Evolutionary conservation across 2,888 invertebrate species (phyloP), one percentile per base, ranked within the genome.

Genomic region (Brachyopa scutellaris): DNA sequence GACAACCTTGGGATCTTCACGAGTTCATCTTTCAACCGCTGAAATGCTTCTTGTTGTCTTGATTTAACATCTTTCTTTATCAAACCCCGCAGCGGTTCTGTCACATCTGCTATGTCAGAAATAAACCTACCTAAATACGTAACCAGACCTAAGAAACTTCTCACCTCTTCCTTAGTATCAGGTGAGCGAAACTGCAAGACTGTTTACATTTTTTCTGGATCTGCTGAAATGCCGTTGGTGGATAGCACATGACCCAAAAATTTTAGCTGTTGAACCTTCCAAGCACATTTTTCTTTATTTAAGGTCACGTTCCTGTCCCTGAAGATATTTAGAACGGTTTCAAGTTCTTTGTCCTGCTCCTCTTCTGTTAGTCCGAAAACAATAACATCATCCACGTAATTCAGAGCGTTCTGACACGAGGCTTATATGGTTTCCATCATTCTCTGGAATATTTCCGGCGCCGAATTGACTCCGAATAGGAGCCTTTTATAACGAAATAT

Each of bases 401-500:
- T 86, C 5, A 86, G 40, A 1, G 15, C 6, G 8, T 17, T 38
- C 2, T 7, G 38, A 7, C 38, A 38, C 1, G 38, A 11, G 6
- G 86, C 72, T 42, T 88, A 70, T 0, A 86, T 86, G 38, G 84
- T 85, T 82, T 88, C 85, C 49, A 88, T 82, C 3, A 80, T 84
- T 67, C 85, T 72, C 73, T 88, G 88, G 42, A 85, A 82, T 57
- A 72, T 85, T 64, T 84, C 84, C 19, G 84, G 82, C n/a, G 85
- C 80, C 84, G 87, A 88, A 45, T 88, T 87, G 1, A 89, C 86
- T 0, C 88, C 88, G 64, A 89, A 89, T 87, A 89, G 86, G 2
- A 89, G 55, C 11, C 89, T 59, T 78, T 89, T 89, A 64, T 88
- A 89, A 9, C 87, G 53, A 62, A 85, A 88, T 19, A 84, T 17